Evolutionary conservation across 2,113 vertebrate genomes (phyloP).

Genomic region (Montifringilla adamsi): DNA sequence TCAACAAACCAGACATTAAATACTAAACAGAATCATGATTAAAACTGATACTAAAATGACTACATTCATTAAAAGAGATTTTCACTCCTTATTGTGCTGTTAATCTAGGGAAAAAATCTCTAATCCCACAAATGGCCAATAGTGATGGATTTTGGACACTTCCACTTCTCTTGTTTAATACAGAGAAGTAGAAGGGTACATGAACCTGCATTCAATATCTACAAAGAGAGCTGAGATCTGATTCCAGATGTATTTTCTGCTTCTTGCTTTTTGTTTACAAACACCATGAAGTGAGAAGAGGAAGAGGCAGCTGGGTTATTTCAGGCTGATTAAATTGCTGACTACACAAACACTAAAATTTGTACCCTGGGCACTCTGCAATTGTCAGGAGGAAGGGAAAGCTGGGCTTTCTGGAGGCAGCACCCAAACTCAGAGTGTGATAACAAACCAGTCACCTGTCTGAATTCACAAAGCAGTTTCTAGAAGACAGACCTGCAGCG

Average conservation of each 20-base stretch:
- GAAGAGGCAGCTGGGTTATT: background rate
- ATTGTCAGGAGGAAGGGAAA: background rate
- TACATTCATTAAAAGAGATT: background rate
- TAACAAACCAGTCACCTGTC: background rate
- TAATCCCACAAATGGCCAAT: background rate
- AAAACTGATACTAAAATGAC: background rate
- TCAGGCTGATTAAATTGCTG: background rate
- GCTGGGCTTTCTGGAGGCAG: background rate
- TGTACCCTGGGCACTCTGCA: background rate
- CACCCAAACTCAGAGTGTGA: background rate
- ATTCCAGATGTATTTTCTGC: background rate
- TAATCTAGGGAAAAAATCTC: background rate
- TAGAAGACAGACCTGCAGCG: background rate
- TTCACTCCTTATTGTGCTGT: background rate
- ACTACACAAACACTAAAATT: background rate
- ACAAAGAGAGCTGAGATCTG: background rate
- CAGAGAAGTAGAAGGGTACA: background rate
- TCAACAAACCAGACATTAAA: background rate
- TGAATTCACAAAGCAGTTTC: background rate
- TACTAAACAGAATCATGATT: background rate
- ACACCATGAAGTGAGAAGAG: background rate
- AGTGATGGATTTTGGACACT: background rate
- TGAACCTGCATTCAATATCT: background rate
- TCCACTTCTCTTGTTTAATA: background rate
- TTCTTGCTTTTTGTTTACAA: background rate